These are phyloP conservation scores for Hippopotamus amphibius DNA, from an alignment of 2,113 vertebrate species.

Conservation along the genomic window DNA sequence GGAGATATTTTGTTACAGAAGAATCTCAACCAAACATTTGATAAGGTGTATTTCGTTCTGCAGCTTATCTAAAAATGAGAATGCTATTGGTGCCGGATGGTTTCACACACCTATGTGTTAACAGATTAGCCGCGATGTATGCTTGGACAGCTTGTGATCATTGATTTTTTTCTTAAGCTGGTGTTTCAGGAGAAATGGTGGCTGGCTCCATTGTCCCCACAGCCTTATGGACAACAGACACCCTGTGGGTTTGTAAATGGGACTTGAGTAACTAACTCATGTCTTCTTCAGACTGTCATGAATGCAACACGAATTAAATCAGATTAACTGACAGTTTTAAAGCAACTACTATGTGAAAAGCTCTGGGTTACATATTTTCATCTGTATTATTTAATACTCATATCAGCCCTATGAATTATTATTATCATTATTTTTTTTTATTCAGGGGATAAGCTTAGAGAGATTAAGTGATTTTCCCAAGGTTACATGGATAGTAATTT, in stretches of 20 bases:
- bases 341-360: background rate
- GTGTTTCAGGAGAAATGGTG: constrained; percentile 17
- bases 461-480: constrained; percentile 8
- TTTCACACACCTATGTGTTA: constrained; percentile 38
- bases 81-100: background rate
- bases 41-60: background rate
- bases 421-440: background rate
- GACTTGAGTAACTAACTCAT: background rate
- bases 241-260: background rate
- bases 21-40: constrained; percentile 45
- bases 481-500: background rate
- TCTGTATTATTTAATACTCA: background rate
- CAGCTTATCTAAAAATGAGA: constrained; percentile 64
- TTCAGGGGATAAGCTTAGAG: background rate
- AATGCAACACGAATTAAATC: background rate
- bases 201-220: background rate
- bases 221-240: background rate
- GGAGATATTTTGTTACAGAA: constrained; percentile 4
- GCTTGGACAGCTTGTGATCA: constrained; percentile 50
- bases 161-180: constrained; percentile 69
- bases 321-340: background rate
- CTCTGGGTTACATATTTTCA: background rate
- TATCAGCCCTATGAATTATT: background rate
- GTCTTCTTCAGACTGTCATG: background rate
- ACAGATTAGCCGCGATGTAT: constrained; percentile 68